Conservation (phyloP, 1,140 invertebrate species). For the Lepidostoma basale region DNA sequence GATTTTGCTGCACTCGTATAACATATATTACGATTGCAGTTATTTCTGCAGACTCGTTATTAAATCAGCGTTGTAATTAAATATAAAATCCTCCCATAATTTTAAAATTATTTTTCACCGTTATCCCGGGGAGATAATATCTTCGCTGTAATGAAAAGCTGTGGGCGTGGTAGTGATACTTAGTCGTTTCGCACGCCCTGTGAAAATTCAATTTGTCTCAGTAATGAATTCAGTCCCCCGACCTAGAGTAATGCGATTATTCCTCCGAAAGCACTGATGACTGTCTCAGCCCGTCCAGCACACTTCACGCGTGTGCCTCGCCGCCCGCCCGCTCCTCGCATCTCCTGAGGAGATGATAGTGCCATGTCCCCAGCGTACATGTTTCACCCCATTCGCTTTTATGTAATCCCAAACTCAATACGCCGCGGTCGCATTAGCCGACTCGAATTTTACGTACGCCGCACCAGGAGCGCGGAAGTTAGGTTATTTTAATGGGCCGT, state of each 20-base stretch:
- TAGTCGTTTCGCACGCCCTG: constrained; percentile 12
- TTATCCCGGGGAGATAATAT: constrained; percentile 20
- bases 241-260: constrained; percentile 25
- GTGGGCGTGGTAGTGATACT: constrained; percentile 2
- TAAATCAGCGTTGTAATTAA: too few species aligned
- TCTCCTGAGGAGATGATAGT: too few species aligned
- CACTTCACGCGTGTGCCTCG: neutral
- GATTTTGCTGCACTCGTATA: too few species aligned
- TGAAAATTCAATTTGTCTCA: constrained; percentile 21
- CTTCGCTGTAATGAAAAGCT: constrained; percentile 24
- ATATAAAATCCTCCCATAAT: neutral
- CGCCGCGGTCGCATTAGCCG: constrained; percentile 15
- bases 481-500: constrained; percentile 4
- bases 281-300: constrained; percentile 10
- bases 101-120: constrained; percentile 15
- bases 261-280: constrained; percentile 11
- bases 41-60: neutral
- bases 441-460: neutral
- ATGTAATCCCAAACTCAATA: constrained; percentile 8
- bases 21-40: neutral
- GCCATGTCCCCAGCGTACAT: too few species aligned
- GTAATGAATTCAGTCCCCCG: constrained; percentile 27
- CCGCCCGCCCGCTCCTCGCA: neutral
- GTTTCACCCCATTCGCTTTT: too few species aligned
- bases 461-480: too few species aligned